A percentile compares a stretch with the other conserved stretches of the same genome.
Evolutionary conservation across 1,140 invertebrate species (phyloP).

Genomic region (Drosophila repleta): DNA sequence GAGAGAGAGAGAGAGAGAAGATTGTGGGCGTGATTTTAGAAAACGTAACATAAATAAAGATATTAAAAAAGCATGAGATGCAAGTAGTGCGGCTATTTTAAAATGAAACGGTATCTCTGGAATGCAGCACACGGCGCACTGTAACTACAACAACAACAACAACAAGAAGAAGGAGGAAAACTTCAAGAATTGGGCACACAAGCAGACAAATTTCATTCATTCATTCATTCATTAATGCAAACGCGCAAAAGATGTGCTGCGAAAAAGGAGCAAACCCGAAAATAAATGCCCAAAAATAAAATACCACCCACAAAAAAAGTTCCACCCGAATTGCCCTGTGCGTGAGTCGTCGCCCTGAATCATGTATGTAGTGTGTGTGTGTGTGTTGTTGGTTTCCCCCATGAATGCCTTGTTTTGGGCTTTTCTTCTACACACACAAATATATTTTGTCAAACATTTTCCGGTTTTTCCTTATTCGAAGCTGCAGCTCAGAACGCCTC

Average conservation of each 20-base stretch:
- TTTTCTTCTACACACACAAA: slow-evolving; percentile 53
- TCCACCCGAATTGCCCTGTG: slow-evolving; percentile 46
- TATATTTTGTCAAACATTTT: slow-evolving; percentile 74
- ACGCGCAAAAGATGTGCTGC: slow-evolving; percentile 24
- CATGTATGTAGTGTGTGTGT: slow-evolving; percentile 27
- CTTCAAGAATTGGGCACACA: slow-evolving; percentile 30
- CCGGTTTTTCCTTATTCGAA: slow-evolving; percentile 79
- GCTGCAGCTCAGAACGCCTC: slow-evolving; percentile 55
- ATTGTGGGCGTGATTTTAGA: slow-evolving; percentile 12
- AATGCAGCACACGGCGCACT: slow-evolving; percentile 48
- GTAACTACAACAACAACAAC: slow-evolving; percentile 33
- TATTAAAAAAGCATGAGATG: slow-evolving; percentile 62
- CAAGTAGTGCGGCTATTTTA: slow-evolving; percentile 68
- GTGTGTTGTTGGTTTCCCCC: slow-evolving; percentile 47
- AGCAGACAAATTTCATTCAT: slow-evolving; percentile 61
- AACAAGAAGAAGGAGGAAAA: slow-evolving; percentile 26
- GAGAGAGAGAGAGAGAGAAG: slow-evolving; percentile 17
- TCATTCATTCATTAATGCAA: slow-evolving; percentile 56
- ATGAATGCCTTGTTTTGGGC: slow-evolving; percentile 41
- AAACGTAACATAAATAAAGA: slow-evolving; percentile 74
- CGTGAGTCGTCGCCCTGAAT: slow-evolving; percentile 31
- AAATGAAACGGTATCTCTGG: slow-evolving; percentile 62
- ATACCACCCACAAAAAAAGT: slow-evolving; percentile 53
- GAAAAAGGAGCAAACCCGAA: slow-evolving; percentile 19
- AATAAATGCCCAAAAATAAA: slow-evolving; percentile 42